A percentile compares a stretch with the other conserved stretches of the same genome.
phyloP scores from a whole-genome alignment of 2,797 vertebrate genomes.

The Brotula barbata region DNA sequence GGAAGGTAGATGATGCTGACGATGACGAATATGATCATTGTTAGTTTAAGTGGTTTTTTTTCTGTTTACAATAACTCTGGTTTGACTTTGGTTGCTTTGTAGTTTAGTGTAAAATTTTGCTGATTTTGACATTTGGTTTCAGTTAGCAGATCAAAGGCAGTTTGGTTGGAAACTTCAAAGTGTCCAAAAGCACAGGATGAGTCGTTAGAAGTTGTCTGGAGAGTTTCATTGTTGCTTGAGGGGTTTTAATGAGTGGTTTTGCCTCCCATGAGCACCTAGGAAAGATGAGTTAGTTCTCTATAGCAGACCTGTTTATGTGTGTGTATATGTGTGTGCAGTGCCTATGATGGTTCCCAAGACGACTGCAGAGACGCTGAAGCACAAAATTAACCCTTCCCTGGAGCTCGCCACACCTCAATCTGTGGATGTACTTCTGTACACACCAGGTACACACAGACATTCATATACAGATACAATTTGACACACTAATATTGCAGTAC shows the following conservation, averaged over 20 bases:
- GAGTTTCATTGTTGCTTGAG: not conserved
- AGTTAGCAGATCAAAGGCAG: not conserved
- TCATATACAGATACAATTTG: not conserved
- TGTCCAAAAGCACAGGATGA: not conserved
- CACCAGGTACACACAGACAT: constrained; percentile 80
- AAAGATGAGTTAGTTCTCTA: constrained; percentile 8
- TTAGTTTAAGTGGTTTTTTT: not conserved
- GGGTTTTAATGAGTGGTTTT: not conserved
- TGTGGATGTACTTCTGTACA: constrained; percentile 90
- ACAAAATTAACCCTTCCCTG: constrained; percentile 94
- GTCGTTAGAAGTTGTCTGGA: not conserved
- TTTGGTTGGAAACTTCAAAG: not conserved
- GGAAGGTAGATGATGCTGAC: constrained; percentile 79
- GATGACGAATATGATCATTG: not conserved
- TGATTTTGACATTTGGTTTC: not conserved
- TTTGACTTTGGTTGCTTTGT: not conserved
- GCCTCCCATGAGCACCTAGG: not conserved
- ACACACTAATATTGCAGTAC: too few species aligned
- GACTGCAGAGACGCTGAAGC: constrained; percentile 91
- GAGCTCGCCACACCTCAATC: constrained; percentile 84
- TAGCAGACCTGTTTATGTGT: constrained; percentile 26
- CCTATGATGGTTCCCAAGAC: constrained; percentile 90
- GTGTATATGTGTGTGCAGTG: constrained; percentile 72
- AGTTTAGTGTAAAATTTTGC: too few species aligned
- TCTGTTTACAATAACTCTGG: not conserved